These are phyloP conservation scores for Gorsachius magnificus DNA, from an alignment of 2,797 vertebrate species.

Conservation along the genomic window DNA sequence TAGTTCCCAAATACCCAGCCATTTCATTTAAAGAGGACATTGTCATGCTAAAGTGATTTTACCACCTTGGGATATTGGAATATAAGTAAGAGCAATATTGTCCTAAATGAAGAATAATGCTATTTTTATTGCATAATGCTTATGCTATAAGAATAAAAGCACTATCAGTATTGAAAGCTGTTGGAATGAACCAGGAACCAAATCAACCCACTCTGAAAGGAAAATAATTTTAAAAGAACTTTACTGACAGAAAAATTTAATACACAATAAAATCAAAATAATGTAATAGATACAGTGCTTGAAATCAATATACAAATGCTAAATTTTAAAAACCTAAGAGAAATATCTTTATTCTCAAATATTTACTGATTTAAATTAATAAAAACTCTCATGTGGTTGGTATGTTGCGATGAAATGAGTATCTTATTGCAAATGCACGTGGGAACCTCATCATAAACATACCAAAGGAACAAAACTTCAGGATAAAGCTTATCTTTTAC, in stretches of 20 bases:
- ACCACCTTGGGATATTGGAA: background rate
- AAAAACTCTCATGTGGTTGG: background rate
- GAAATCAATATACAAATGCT: background rate
- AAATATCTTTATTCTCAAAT: background rate
- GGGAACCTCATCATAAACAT: background rate
- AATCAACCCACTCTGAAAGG: background rate
- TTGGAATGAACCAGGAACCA: background rate
- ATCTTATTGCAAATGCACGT: background rate
- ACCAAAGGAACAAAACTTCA: background rate
- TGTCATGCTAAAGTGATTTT: background rate
- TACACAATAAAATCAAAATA: background rate
- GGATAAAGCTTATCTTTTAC: background rate
- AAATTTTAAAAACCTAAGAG: background rate
- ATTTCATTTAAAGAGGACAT: background rate
- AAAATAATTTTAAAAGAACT: background rate
- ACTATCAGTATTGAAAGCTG: background rate
- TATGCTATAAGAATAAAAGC: background rate
- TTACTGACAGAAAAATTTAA: background rate
- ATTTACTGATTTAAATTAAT: background rate
- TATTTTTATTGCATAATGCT: background rate
- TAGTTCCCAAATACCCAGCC: background rate
- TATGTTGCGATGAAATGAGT: background rate
- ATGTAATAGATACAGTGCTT: background rate
- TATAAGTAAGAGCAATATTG: constrained; percentile 12
- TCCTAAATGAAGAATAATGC: background rate